Base-by-base conservation (phyloP, 2,113 vertebrate species). In the Hucho hucho region DNA sequence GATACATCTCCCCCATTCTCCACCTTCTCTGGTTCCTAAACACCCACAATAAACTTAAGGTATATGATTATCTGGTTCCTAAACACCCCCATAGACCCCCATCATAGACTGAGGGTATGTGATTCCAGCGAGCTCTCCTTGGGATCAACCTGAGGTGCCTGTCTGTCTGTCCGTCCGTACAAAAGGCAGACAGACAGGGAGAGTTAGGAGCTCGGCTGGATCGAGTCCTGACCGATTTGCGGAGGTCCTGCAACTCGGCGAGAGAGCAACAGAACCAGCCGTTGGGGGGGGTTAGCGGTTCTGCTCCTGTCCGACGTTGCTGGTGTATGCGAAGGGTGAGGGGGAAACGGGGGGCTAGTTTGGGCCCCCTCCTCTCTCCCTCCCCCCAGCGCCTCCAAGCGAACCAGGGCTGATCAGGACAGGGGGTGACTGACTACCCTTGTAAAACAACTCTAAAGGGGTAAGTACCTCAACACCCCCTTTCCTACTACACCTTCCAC, bases 381-480 rank as follows among this genome's bases (percentile, higher is more conserved):
- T 88, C 91, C 87, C 88, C 82, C 84, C 92, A 92, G 92, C 88
- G 89, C 90, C 90, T 90, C 90, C 88, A 89, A 86, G 81, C 85
- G 90, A 91, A 90, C 91, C 88, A 89, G 92, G 91, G 93, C 92
- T 91, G 92, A 92, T 89, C 87, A 88, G 90, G 91, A 53, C 49
- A 53, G 49, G 49, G 49, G 49, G 49, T 53, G 92, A 90, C 89
- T 73, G 81, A 90, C 84, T 90, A 90, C 87, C 82, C 88, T 86
- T 90, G 86, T 90, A 88, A 88, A 88, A 86, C 88, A 87, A 85
- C 89, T 86, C 69, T 75, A 91, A 87, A 83, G 91, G 92, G 93
- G 92, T 93, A 94, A 94, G 93, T 94, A 94, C 91, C 79, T 88
- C 87, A 86, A 70, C 87, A 58, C 87, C 89, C 92, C 90, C 87